Evolutionary conservation across 2,888 invertebrate species (phyloP).

Genomic region (Invenusta paracnida): DNA sequence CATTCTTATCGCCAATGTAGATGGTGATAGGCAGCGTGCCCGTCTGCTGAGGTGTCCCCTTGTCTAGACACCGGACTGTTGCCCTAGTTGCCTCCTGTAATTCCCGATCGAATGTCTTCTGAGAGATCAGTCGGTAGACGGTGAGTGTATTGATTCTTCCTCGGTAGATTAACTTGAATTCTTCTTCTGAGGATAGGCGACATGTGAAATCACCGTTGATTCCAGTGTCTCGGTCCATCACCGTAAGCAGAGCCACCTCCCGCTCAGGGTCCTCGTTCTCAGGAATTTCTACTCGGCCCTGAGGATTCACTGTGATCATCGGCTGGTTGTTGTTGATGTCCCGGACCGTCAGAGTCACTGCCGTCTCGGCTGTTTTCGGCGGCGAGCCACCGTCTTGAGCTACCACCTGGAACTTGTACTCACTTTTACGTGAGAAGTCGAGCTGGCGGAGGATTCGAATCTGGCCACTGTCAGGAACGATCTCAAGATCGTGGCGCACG

Average conservation of each 20-base stretch:
- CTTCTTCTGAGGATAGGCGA: conserved; percentile 13
- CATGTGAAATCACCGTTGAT: conserved; percentile 25
- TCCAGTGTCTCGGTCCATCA: conserved; percentile 32
- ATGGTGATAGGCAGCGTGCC: conserved; percentile 15
- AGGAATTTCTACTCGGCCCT: background rate
- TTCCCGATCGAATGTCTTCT: conserved; percentile 32
- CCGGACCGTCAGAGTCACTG: conserved; percentile 34
- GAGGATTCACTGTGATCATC: conserved; percentile 14
- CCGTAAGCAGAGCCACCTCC: conserved; percentile 20
- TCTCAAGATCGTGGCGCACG: conserved; percentile 11
- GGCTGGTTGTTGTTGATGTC: conserved; percentile 42
- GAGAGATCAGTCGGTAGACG: background rate
- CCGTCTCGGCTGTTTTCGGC: background rate
- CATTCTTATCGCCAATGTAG: conserved; percentile 34
- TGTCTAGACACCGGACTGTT: conserved; percentile 30
- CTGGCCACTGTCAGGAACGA: conserved; percentile 27
- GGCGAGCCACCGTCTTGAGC: conserved; percentile 40
- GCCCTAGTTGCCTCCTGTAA: background rate
- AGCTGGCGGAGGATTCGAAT: conserved; percentile 20
- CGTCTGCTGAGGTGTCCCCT: conserved; percentile 25
- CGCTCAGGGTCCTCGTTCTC: conserved; percentile 6
- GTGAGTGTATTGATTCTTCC: background rate
- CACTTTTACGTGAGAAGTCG: conserved; percentile 8
- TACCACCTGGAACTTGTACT: conserved; percentile 19
- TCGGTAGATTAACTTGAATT: conserved; percentile 1